These are phyloP conservation scores for Xiphorhynchus erythropygius DNA, from an alignment of 2,797 vertebrate genomes.

Conservation along the genomic window DNA sequence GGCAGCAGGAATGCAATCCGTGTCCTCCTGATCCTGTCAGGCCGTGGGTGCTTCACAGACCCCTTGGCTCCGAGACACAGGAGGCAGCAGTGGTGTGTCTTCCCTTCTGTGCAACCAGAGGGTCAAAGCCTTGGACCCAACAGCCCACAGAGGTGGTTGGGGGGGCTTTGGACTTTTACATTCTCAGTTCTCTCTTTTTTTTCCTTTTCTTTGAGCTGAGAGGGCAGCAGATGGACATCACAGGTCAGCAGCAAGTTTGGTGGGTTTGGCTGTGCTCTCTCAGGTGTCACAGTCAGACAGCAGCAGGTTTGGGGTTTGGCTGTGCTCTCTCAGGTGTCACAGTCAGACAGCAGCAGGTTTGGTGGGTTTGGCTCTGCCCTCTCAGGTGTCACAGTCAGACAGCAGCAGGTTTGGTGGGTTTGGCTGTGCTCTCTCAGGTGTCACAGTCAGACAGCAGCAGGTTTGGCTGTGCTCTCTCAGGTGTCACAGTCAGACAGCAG, in stretches of 20 bases:
- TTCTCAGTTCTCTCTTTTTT: background rate
- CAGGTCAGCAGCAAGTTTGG: background rate
- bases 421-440: too few species aligned
- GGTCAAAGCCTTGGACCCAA: background rate
- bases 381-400: too few species aligned
- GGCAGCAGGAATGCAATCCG: background rate
- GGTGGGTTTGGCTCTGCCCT: too few species aligned
- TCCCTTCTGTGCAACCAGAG: constrained; percentile 11
- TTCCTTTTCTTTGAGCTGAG: background rate
- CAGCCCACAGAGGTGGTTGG: background rate
- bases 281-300: background rate
- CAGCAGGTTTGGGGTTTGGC: background rate
- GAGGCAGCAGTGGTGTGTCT: background rate
- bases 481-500: background rate
- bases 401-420: too few species aligned
- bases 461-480: background rate
- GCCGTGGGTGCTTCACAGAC: background rate
- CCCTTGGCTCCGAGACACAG: background rate
- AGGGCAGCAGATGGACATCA: background rate
- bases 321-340: too few species aligned
- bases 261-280: background rate
- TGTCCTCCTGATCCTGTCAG: background rate
- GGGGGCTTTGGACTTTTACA: background rate
- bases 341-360: too few species aligned
- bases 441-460: too few species aligned